A percentile compares a stretch with the other conserved stretches of the same genome.
These are phyloP conservation scores for Sylvilagus floridanus DNA, from an alignment of 2,797 vertebrate genomes.

Conservation along the genomic window DNA sequence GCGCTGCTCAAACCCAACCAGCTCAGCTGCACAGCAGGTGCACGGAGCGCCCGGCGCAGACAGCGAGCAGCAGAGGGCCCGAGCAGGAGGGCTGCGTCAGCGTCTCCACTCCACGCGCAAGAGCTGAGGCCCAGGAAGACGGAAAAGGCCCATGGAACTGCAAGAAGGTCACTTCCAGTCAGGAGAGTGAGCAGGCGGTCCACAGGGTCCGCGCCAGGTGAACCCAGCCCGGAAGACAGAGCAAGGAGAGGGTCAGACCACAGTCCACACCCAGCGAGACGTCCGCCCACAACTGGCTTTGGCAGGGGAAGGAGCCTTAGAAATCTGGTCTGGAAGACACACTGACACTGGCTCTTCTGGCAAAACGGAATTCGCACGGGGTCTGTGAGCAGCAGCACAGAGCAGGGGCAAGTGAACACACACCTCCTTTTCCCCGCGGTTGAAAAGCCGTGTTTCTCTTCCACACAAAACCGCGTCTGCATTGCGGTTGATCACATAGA, in stretches of 20 bases:
- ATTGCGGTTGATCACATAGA: not conserved
- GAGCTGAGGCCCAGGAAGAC: not conserved
- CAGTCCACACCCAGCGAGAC: too few relatives aligned
- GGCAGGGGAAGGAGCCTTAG: too few relatives aligned
- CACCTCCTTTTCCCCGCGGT: not conserved
- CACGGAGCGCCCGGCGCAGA: rapidly evolving
- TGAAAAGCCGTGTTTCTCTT: not conserved
- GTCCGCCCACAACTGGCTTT: too few relatives aligned
- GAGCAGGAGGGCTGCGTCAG: too few relatives aligned
- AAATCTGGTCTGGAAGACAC: not conserved
- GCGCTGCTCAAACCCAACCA: not conserved
- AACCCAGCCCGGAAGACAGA: too few relatives aligned
- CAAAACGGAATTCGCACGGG: not conserved
- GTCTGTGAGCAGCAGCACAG: not conserved
- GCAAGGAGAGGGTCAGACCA: too few relatives aligned
- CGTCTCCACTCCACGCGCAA: not conserved
- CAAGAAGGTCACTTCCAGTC: not conserved
- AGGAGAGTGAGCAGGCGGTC: not conserved
- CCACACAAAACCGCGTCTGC: not conserved
- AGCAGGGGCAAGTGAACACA: not conserved
- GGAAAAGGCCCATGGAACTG: not conserved
- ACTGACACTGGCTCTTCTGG: not conserved
- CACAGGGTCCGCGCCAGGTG: too few relatives aligned
- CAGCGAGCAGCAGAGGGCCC: too few relatives aligned
- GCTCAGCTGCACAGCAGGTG: rapidly evolving